phyloP scores from a whole-genome alignment of 2,888 invertebrate genomes.

The Drosophila meridiana region DNA sequence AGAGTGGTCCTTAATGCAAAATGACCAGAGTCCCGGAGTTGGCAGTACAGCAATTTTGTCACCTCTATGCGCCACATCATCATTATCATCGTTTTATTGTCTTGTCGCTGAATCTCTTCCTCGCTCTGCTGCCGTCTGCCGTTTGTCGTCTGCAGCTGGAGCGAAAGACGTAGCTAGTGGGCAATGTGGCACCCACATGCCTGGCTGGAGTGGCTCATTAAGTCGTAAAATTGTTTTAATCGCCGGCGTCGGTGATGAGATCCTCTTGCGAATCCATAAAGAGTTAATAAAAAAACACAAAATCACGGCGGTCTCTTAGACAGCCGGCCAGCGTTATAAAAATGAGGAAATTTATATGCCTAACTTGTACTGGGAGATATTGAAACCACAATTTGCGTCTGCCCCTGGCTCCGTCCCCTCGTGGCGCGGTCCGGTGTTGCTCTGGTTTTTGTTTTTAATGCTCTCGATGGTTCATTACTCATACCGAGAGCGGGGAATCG shows the following conservation, averaged over 20 bases:
- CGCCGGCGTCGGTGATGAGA: constrained; percentile 51
- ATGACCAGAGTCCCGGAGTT: constrained; percentile 30
- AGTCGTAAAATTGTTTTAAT: constrained; percentile 78
- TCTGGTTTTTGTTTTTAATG: constrained; percentile 68
- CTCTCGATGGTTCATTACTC: constrained; percentile 61
- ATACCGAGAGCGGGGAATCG: constrained; percentile 23
- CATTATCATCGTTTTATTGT: constrained; percentile 76
- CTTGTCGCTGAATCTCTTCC: constrained; percentile 26
- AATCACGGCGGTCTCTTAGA: constrained; percentile 65
- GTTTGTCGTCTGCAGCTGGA: constrained; percentile 10
- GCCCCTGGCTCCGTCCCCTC: constrained; percentile 4
- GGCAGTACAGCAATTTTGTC: constrained; percentile 74
- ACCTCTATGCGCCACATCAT: constrained; percentile 74
- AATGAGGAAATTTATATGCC: constrained; percentile 71
- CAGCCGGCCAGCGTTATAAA: constrained; percentile 56
- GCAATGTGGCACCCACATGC: constrained; percentile 77
- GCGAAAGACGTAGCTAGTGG: constrained; percentile 44
- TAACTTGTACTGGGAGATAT: constrained; percentile 54
- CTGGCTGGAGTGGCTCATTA: constrained; percentile 75
- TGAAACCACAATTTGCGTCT: constrained; percentile 43
- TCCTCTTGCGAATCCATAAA: constrained; percentile 76
- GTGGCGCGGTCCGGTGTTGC: constrained; percentile 31
- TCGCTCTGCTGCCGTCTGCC: constrained; percentile 7
- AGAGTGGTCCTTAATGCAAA: constrained; percentile 30
- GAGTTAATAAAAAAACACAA: constrained; percentile 76